These are phyloP conservation scores for Aporophyla lueneburgensis DNA, from an alignment of 2,888 invertebrate species.

Conservation along the genomic window DNA sequence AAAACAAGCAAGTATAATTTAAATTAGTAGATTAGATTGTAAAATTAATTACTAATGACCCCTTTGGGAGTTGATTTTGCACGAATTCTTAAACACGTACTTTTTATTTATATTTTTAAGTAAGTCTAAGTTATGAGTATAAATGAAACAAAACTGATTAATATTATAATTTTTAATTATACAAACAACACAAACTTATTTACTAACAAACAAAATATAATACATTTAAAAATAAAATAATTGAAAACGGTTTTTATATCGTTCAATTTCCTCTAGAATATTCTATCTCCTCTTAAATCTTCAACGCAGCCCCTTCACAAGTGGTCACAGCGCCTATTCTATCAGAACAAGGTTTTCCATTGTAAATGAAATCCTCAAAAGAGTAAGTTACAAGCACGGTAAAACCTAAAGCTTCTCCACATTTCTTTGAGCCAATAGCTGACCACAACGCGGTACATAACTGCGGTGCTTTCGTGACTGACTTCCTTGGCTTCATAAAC, in stretches of 20 bases:
- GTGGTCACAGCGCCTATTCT: constrained; percentile 41
- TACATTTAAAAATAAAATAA: background rate
- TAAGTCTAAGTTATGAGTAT: too few relatives aligned
- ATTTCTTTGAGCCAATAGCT: constrained; percentile 46
- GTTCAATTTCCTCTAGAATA: too few relatives aligned
- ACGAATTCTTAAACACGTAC: too few relatives aligned
- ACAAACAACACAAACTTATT: background rate
- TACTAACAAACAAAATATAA: background rate
- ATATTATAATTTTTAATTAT: background rate
- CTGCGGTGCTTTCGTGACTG: constrained; percentile 33
- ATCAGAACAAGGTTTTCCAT: constrained; percentile 45
- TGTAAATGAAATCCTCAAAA: constrained; percentile 27
- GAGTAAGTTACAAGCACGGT: constrained; percentile 10
- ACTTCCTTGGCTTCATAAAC: constrained; percentile 37
- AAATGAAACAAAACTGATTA: too few relatives aligned
- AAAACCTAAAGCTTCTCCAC: constrained; percentile 43
- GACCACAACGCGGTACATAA: constrained; percentile 41
- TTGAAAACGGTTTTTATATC: too few relatives aligned
- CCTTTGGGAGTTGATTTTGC: too few relatives aligned
- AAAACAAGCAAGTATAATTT: too few relatives aligned
- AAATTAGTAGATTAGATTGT: too few relatives aligned
- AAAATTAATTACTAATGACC: too few relatives aligned
- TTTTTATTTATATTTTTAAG: too few relatives aligned
- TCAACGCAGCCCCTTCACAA: constrained; percentile 47
- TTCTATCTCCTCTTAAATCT: background rate